Percentiles rank a stretch among this genome's conserved stretches.
These are phyloP conservation scores for Microtus pennsylvanicus DNA, from an alignment of 2,113 vertebrate species.

Conservation along the genomic window DNA sequence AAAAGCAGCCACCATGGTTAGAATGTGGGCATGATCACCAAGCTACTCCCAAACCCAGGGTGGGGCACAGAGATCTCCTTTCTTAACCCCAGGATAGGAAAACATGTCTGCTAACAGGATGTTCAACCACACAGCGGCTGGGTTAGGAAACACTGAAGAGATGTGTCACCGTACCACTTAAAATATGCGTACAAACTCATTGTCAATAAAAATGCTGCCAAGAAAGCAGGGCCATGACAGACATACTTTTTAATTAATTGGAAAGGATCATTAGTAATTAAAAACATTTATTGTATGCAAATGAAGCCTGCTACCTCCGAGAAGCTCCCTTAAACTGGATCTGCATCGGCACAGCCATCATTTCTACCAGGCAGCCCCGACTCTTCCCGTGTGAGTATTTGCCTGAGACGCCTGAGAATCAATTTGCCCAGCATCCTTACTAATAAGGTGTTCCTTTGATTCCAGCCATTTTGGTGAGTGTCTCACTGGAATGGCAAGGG, in stretches of 20 bases:
- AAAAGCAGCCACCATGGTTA: not conserved
- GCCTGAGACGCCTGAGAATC: not conserved
- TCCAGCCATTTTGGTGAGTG: not conserved
- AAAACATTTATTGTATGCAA: constrained; percentile 63
- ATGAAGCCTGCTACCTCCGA: not conserved
- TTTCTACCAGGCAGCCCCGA: not conserved
- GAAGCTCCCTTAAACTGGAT: constrained; percentile 29
- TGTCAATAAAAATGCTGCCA: constrained; percentile 52
- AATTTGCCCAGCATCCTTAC: not conserved
- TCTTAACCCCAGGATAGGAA: not conserved
- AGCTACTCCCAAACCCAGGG: not conserved
- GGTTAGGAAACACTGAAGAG: constrained; percentile 55
- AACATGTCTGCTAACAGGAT: constrained; percentile 21
- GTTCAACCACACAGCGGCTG: not conserved
- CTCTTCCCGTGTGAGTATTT: not conserved
- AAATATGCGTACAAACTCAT: constrained; percentile 25
- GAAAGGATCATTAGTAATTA: constrained; percentile 67
- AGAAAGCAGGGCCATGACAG: constrained; percentile 46
- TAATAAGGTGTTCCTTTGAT: not conserved
- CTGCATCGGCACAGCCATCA: not conserved
- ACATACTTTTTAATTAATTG: constrained; percentile 70
- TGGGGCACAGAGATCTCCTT: fast-evolving
- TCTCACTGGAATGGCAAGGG: not conserved
- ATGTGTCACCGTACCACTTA: constrained; percentile 16
- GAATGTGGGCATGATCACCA: not conserved